Base-by-base conservation (phyloP, 2,888 invertebrate species). In the Lochmaea crataegi region DNA sequence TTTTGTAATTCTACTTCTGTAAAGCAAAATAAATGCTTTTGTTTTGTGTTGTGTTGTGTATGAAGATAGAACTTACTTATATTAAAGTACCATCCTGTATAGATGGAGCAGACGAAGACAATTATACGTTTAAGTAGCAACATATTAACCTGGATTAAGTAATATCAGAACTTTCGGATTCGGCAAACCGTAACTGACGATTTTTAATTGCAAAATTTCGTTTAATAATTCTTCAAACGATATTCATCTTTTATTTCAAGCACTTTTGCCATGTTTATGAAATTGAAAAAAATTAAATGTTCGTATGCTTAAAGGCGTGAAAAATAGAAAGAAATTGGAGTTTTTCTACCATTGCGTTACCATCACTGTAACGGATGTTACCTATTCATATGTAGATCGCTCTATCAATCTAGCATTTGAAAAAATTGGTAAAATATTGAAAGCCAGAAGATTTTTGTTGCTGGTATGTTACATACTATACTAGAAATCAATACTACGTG, bases 131-230 rank as follows among this genome's bases (percentile, higher is more conserved):
- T n/a, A 58, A 60, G 18, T 61, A 61, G 42, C 32, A 83, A 81
- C 82, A 83, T 84, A 84, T 85, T 85, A 85, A 85, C 85, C 85
- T 84, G 83, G 82, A 85, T 86, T 84, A 83, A 80, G 85, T 83
- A 86, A 85, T 79, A 82, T 45, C 77, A 78, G 68, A 83, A 82
- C 83, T 84, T 84, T 84, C 84, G 81, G 80, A 83, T 80, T 80
- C 78, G 77, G 65, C 65, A 75, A 80, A 78, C 71, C 84, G 83
- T 83, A 83, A 83, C 84, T 42, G 79, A 74, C 57, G 76, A 73
- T 81, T 79, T 79, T 80, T 78, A 80, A 82, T 83, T 83, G 78
- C 79, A 82, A 80, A 82, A 83, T 81, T 78, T 80, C 67, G 73
- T 76, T 77, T 80, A 80, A 80, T 81, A 79, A 82, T 80, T 74